A percentile compares a stretch with the other conserved stretches of the same genome.
Conservation (phyloP, 1,140 invertebrate genomes). For the Polyergus mexicanus region DNA sequence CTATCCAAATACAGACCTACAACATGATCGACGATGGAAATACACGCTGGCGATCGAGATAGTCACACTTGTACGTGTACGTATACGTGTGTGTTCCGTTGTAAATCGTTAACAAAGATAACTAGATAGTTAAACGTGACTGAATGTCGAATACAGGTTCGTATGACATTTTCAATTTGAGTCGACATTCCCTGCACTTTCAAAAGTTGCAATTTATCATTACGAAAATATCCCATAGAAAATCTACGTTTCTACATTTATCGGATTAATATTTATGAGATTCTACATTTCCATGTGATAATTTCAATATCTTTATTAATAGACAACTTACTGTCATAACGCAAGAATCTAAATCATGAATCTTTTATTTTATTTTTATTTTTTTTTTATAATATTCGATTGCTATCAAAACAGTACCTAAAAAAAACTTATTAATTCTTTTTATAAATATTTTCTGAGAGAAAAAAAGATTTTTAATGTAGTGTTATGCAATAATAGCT, state of each 20-base stretch:
- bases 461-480: not conserved
- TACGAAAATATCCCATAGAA: not conserved
- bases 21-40: slow-evolving; percentile 52
- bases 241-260: slow-evolving; percentile 9
- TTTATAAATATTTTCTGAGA: not conserved
- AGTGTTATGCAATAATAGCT: not conserved
- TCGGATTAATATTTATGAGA: slow-evolving; percentile 33
- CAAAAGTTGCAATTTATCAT: slow-evolving; percentile 11
- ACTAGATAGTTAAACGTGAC: slow-evolving; percentile 37
- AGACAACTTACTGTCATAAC: not conserved
- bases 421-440: not conserved
- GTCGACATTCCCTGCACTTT: slow-evolving; percentile 45
- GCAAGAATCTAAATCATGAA: not conserved
- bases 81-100: slow-evolving; percentile 25
- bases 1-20: slow-evolving; percentile 36
- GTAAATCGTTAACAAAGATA: slow-evolving; percentile 70
- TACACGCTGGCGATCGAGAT: slow-evolving; percentile 48
- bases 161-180: slow-evolving; percentile 67
- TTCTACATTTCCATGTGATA: not conserved
- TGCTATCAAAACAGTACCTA: slow-evolving; percentile 19
- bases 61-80: not conserved
- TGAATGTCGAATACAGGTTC: slow-evolving; percentile 48
- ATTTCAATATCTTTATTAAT: slow-evolving; percentile 42
- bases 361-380: not conserved
- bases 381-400: slow-evolving; percentile 7